phyloP scores from a whole-genome alignment of 2,113 vertebrate species.

The Heterocephalus glaber region DNA sequence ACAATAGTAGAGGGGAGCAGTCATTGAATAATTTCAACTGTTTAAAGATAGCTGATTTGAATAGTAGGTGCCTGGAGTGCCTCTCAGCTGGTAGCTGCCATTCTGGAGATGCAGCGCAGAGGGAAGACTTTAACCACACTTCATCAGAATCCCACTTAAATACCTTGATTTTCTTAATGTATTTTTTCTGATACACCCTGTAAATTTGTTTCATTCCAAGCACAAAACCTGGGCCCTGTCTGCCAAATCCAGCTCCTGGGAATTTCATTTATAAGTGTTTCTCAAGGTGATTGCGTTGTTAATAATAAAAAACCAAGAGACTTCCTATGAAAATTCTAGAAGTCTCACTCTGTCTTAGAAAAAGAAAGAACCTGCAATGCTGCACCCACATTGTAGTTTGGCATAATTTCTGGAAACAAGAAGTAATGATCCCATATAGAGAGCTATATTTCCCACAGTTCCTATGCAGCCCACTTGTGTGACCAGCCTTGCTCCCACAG shows the following conservation, averaged over 20 bases:
- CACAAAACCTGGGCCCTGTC: not conserved
- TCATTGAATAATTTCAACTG: not conserved
- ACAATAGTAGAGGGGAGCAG: no score
- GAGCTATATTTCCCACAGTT: not conserved
- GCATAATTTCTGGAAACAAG: not conserved
- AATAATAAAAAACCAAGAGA: not conserved
- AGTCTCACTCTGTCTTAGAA: not conserved
- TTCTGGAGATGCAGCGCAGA: not conserved
- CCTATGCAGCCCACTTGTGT: rapidly evolving
- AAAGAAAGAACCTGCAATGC: not conserved
- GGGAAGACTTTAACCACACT: not conserved
- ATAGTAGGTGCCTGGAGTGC: not conserved
- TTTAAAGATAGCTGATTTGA: not conserved
- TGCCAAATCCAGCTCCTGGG: not conserved
- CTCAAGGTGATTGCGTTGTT: not conserved
- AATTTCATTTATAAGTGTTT: not conserved
- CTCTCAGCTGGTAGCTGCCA: not conserved
- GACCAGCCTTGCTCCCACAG: not conserved
- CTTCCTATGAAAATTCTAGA: not conserved
- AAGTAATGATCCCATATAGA: not conserved
- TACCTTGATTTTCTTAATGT: not conserved
- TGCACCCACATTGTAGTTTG: not conserved
- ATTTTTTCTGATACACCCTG: not conserved
- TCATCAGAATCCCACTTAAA: not conserved
- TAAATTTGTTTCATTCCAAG: not conserved